Percentiles rank a stretch among this genome's conserved stretches.
Evolutionary conservation across 2,113 vertebrate species (phyloP).

Genomic region (Todiramphus chloris): DNA sequence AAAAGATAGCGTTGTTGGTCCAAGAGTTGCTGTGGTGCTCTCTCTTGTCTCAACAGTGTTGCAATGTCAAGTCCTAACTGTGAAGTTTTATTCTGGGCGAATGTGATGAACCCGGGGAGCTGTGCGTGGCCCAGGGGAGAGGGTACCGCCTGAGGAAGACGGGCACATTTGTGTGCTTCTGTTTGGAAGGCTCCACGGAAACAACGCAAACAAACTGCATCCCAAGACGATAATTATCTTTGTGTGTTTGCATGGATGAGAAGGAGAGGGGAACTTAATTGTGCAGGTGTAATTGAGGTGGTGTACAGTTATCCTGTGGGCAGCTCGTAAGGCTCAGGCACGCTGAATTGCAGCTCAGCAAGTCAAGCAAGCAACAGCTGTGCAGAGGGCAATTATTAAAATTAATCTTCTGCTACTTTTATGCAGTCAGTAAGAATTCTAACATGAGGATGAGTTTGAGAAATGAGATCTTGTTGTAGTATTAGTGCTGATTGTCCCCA

Average conservation of each 20-base stretch:
- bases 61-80: background rate
- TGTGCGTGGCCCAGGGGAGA: background rate
- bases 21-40: background rate
- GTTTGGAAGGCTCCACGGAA: background rate
- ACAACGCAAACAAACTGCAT: background rate
- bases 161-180: background rate
- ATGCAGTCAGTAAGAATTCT: background rate
- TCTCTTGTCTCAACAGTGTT: background rate
- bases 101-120: background rate
- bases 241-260: background rate
- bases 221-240: background rate
- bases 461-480: background rate
- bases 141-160: background rate
- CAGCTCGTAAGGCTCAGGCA: background rate
- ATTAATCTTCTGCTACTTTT: background rate
- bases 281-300: conserved; percentile 17
- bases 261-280: background rate
- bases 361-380: background rate
- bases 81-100: background rate
- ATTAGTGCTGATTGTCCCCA: background rate
- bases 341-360: background rate
- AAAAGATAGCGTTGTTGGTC: background rate
- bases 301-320: background rate
- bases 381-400: background rate
- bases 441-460: background rate